Percentiles rank a stretch among this genome's conserved stretches.
phyloP scores from a whole-genome alignment of 1,140 invertebrate genomes.

The Nephotettix cincticeps region DNA sequence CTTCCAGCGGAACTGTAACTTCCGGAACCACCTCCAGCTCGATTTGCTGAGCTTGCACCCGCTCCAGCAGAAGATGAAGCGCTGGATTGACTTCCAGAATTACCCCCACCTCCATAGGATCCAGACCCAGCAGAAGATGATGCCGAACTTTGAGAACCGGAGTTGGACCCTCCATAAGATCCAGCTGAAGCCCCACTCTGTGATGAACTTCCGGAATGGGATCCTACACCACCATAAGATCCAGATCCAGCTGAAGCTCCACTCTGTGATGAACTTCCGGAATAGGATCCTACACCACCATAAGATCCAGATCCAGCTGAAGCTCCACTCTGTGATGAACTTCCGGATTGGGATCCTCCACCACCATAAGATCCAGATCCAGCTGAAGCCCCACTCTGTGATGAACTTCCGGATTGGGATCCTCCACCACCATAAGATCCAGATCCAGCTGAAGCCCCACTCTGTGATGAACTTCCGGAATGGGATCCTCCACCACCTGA shows the following conservation, averaged over 20 bases:
- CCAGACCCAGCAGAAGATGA: not conserved
- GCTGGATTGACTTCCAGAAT: not conserved
- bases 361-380: conserved; percentile 9
- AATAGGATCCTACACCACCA: not conserved
- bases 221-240: too few species aligned
- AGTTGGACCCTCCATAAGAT: too few species aligned
- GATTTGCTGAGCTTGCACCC: not conserved
- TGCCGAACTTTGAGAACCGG: too few species aligned
- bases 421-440: conserved; percentile 9
- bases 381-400: conserved; percentile 7
- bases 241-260: too few species aligned
- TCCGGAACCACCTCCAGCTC: not conserved
- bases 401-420: not conserved
- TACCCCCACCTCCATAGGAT: not conserved
- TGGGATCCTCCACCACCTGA: conserved; percentile 1
- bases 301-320: not conserved
- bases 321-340: not conserved
- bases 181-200: too few species aligned
- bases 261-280: too few species aligned
- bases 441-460: conserved; percentile 6
- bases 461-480: not conserved
- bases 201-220: too few species aligned
- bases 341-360: not conserved
- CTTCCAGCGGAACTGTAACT: not conserved
- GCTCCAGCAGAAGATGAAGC: not conserved